Conservation (phyloP, 2,113 vertebrate genomes). For the Isichthys henryi region DNA sequence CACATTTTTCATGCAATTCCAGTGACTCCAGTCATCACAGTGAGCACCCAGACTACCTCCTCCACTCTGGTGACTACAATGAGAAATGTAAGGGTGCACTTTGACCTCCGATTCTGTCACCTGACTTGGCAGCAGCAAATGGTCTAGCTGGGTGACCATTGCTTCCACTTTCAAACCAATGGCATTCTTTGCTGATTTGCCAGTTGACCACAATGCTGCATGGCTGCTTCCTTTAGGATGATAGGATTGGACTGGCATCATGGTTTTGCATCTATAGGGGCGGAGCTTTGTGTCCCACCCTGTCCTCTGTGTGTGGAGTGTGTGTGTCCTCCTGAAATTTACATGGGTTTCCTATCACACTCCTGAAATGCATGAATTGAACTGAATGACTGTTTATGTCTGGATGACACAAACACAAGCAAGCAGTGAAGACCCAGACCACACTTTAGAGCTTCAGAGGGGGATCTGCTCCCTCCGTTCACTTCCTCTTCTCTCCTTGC, state of each 20-base stretch:
- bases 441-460: neutral
- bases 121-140: neutral
- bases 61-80: neutral
- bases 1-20: neutral
- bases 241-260: neutral
- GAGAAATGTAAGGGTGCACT: conserved; percentile 46
- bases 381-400: neutral
- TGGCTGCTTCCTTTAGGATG: neutral
- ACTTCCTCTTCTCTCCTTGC: conserved; percentile 4
- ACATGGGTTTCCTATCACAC: neutral
- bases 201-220: neutral
- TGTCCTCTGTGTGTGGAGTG: neutral
- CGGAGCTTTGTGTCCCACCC: neutral
- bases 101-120: neutral
- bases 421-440: neutral
- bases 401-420: neutral
- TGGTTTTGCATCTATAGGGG: neutral
- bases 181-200: neutral
- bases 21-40: neutral
- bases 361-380: neutral
- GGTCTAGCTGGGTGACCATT: neutral
- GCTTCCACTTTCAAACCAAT: neutral
- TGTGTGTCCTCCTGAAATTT: neutral
- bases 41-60: conserved; percentile 12
- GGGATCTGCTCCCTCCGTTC: neutral